A percentile compares a stretch with the other conserved stretches of the same genome.
These are phyloP conservation scores for Oncopeltus fasciatus DNA, from an alignment of 1,140 invertebrate species.

Conservation along the genomic window DNA sequence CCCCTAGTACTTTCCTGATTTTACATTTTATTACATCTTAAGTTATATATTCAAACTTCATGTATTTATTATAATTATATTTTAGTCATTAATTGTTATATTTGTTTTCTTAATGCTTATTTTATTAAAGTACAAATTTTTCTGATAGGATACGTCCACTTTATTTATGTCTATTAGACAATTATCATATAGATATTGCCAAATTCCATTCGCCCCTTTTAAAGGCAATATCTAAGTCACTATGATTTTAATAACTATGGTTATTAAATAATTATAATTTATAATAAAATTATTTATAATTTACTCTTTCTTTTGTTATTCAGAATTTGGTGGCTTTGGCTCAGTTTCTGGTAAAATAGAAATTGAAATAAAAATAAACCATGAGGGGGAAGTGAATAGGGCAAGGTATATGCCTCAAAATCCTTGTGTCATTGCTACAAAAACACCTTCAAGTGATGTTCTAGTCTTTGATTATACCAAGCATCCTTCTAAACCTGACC, in stretches of 20 bases:
- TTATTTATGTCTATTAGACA: no score
- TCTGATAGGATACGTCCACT: not conserved
- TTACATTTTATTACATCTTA: no score
- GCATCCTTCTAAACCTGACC: conserved; percentile 96
- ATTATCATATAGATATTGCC: no score
- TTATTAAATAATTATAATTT: no score
- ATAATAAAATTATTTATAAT: not conserved
- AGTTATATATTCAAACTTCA: no score
- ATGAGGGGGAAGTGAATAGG: conserved; percentile 98
- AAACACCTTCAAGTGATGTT: conserved; percentile 98
- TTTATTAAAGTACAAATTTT: not conserved
- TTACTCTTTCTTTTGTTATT: not conserved
- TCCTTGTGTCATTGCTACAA: conserved; percentile 97
- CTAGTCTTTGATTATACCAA: conserved; percentile 99
- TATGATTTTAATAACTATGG: no score
- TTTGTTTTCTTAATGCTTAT: not conserved
- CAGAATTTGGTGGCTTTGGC: conserved; percentile 98
- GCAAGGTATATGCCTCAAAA: conserved; percentile 99
- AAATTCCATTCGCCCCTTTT: no score
- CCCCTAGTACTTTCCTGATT: no score
- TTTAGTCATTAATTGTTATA: not conserved
- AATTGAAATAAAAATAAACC: conserved; percentile 99
- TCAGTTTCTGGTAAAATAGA: conserved; percentile 99
- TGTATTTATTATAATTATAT: not conserved
- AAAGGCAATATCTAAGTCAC: no score